phyloP scores from a whole-genome alignment of 2,888 invertebrate species.

The Oasisia sp. region DNA sequence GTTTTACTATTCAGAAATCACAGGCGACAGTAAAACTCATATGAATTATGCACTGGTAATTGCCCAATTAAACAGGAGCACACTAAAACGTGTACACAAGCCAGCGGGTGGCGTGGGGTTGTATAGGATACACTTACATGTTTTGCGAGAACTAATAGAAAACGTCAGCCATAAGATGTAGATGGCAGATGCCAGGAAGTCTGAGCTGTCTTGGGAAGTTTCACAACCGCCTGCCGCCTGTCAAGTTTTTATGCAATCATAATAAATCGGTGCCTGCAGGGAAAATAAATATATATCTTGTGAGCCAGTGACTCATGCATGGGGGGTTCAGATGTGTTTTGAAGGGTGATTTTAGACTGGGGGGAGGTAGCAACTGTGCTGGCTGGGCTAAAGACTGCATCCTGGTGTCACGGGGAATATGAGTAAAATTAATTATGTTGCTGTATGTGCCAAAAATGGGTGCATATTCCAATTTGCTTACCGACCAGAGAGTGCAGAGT shows the following conservation, averaged over 20 bases:
- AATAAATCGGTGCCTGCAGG: neutral
- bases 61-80: neutral
- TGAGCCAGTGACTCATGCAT: neutral
- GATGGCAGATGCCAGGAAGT: neutral
- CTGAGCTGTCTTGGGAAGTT: neutral
- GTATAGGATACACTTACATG: neutral
- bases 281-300: neutral
- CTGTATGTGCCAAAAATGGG: neutral
- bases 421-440: neutral
- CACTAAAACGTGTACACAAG: neutral
- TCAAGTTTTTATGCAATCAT: neutral
- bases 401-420: neutral
- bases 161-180: neutral
- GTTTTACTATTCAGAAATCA: neutral
- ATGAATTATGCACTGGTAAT: neutral
- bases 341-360: neutral
- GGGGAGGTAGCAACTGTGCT: neutral
- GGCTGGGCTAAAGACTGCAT: neutral
- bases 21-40: neutral
- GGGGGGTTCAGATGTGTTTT: neutral
- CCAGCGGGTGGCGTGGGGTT: neutral
- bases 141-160: neutral
- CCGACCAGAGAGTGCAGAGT: neutral
- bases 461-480: neutral
- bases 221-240: neutral